These are phyloP conservation scores for Eptesicus fuscus DNA, from an alignment of 2,113 vertebrate species.

Conservation along the genomic window DNA sequence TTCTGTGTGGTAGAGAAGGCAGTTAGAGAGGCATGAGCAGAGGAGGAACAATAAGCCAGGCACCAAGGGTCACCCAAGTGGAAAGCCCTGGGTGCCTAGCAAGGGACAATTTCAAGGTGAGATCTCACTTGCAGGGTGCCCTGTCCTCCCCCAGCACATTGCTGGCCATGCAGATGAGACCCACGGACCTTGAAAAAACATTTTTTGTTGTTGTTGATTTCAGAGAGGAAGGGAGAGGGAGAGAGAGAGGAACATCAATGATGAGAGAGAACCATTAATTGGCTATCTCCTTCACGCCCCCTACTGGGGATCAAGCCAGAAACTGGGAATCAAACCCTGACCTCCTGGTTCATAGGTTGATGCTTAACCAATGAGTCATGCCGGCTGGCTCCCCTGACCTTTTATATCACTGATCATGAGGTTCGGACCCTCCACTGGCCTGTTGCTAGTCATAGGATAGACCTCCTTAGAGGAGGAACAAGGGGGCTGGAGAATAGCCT, in stretches of 20 bases:
- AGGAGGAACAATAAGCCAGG: neutral
- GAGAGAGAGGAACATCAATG: too few species aligned
- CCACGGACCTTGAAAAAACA: too few species aligned
- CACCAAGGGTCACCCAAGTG: neutral
- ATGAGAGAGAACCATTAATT: too few species aligned
- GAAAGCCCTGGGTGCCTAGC: neutral
- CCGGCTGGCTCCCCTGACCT: neutral
- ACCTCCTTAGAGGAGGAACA: neutral
- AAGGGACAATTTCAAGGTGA: neutral
- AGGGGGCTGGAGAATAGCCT: neutral
- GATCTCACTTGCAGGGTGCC: neutral
- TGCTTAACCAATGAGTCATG: too few species aligned
- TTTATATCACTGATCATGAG: neutral
- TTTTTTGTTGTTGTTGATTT: too few species aligned
- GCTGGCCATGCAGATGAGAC: neutral
- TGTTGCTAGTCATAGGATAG: neutral
- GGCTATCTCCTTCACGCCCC: too few species aligned
- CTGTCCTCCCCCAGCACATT: neutral
- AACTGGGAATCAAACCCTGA: too few species aligned
- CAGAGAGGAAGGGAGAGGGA: too few species aligned
- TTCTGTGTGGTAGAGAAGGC: neutral
- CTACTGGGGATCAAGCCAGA: too few species aligned
- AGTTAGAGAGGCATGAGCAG: neutral
- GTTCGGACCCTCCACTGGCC: neutral
- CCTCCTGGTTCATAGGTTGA: too few species aligned